These are phyloP conservation scores for Bicyclus anynana DNA, from an alignment of 1,140 invertebrate genomes.

Conservation along the genomic window DNA sequence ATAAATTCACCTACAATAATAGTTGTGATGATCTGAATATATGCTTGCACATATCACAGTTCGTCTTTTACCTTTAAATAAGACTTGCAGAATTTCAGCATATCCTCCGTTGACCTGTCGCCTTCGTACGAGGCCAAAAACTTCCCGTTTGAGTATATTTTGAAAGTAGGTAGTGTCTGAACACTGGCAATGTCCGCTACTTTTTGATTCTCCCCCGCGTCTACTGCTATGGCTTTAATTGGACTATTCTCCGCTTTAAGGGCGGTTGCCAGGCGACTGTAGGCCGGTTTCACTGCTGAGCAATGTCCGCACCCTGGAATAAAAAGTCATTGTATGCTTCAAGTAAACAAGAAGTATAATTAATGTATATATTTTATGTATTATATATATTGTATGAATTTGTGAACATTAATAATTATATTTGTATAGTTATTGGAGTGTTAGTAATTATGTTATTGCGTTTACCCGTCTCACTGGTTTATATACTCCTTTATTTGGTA, in stretches of 20 bases:
- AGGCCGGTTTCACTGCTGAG: conserved; percentile 90
- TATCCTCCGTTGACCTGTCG: conserved; percentile 75
- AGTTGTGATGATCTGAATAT: too few relatives aligned
- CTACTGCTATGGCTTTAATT: conserved; percentile 87
- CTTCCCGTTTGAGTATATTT: conserved; percentile 89
- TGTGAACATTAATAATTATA: too few relatives aligned
- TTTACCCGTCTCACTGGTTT: too few relatives aligned
- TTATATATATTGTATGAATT: too few relatives aligned
- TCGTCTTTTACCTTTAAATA: conserved; percentile 52
- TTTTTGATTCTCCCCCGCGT: conserved; percentile 84
- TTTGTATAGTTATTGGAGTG: too few relatives aligned
- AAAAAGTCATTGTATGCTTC: too few relatives aligned
- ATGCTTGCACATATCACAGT: conserved; percentile 60
- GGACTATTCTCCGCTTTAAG: conserved; percentile 81
- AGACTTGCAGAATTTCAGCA: conserved; percentile 43
- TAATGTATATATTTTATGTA: too few relatives aligned
- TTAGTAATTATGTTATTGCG: too few relatives aligned
- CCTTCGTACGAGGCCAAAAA: conserved; percentile 82
- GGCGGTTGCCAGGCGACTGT: conserved; percentile 83
- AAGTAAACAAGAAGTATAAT: too few relatives aligned
- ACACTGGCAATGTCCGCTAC: conserved; percentile 85
- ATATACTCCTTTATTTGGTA: too few relatives aligned
- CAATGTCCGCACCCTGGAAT: conserved; percentile 92
- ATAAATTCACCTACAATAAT: too few relatives aligned
- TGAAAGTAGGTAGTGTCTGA: conserved; percentile 90